Evolutionary conservation across 2,113 vertebrate species (phyloP), one percentile per base, ranked within the genome.

Genomic region (Lepus timidus): DNA sequence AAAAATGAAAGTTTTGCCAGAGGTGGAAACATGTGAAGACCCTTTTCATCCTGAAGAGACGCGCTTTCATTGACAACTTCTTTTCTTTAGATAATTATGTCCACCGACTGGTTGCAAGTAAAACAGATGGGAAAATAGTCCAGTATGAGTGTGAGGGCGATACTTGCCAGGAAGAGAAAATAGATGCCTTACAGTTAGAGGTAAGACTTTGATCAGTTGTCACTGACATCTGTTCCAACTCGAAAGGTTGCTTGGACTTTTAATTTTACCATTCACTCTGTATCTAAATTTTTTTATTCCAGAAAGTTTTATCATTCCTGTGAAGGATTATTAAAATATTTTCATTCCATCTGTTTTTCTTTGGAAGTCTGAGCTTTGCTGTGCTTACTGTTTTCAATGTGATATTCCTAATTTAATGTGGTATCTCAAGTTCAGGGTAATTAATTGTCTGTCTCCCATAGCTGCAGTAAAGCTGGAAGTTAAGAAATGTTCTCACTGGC

Each of bases 71-170:
- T 91, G 88, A 55, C 13, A 87, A 10, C 20, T 95, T 96, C 93
- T 91, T 97, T 23, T 93, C 89, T 79, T 64, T 92, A 99, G 99
- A 99, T 98, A 99, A 99, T 97, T 99, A 99, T 33, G 99, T 99
- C 19, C 99, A 99, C 93, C 99, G 99, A 13, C 98, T 99, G 94
- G 99, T 99, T 96, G 99, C 99, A 76, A 99, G 99, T 97, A 99
- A 99, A 98, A 99, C 99, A 0, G 99, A 99, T 36, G 99, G 99
- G 78, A 99, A 99, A 98, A 99, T 99, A 95, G 99, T 99, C 19
- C 99, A 99, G 98, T 99, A 99, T 5, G 99, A 99, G 93, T 99
- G 99, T 70, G 99, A 99, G 92, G 99, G 99, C n/a, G 99, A 99
- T 94, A 98, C 98, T 58, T 99, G 99, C 97, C 99, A 99, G 81